phyloP scores from a whole-genome alignment of 2,113 vertebrate genomes.

The Phocoena sinus region DNA sequence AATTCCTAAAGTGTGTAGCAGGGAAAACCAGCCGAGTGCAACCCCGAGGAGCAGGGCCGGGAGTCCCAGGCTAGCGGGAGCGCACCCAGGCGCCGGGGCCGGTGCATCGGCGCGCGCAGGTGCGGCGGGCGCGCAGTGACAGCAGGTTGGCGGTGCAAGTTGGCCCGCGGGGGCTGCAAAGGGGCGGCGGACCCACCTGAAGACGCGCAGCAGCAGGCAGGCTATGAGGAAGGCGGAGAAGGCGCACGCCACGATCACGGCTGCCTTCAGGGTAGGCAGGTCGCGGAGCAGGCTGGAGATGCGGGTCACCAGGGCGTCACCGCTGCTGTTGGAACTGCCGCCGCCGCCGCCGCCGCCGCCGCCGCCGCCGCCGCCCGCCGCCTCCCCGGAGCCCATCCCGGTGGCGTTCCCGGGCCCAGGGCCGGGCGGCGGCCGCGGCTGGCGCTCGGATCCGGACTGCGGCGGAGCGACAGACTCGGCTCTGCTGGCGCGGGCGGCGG shows the following conservation, averaged over 20 bases:
- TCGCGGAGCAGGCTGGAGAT: constrained; percentile 85
- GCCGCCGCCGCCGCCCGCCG: neutral
- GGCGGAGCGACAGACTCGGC: neutral
- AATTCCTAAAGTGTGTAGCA: neutral
- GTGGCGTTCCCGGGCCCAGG: constrained; percentile 44
- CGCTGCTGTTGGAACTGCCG: constrained; percentile 60
- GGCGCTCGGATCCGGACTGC: neutral
- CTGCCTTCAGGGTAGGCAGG: constrained; percentile 89
- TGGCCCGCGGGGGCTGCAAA: no score
- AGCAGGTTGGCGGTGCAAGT: neutral
- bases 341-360: neutral
- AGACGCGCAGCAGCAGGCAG: constrained; percentile 88
- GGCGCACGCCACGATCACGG: constrained; percentile 87
- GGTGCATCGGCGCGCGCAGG: neutral
- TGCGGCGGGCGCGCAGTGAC: neutral
- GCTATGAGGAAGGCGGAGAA: constrained; percentile 86
- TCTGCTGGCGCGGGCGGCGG: neutral
- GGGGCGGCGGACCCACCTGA: constrained; percentile 83
- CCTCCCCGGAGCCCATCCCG: neutral
- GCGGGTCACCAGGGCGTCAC: constrained; percentile 74
- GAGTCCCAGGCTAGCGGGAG: neutral
- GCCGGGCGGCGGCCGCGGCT: neutral
- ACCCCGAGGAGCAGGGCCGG: rapidly evolving
- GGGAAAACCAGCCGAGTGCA: neutral
- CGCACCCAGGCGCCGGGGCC: neutral